These are phyloP conservation scores for Cinclus cinclus DNA, from an alignment of 2,113 vertebrate species.

Conservation along the genomic window DNA sequence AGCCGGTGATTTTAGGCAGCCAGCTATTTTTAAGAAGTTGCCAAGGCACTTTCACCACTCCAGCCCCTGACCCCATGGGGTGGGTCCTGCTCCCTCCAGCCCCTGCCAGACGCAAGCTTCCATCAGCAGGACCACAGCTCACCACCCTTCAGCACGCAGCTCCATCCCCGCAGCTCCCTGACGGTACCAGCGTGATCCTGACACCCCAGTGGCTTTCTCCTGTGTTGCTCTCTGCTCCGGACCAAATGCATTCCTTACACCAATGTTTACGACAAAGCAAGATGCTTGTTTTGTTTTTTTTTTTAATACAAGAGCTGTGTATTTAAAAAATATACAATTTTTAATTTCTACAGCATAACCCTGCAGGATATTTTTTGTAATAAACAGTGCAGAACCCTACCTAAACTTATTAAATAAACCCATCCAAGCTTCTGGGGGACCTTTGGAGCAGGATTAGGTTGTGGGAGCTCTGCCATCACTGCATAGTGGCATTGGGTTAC, in stretches of 20 bases:
- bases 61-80: not conserved
- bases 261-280: slow-evolving; percentile 38
- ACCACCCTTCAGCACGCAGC: not conserved
- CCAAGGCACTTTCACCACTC: not conserved
- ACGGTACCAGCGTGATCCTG: not conserved
- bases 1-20: not conserved
- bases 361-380: slow-evolving; percentile 23
- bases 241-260: slow-evolving; percentile 18
- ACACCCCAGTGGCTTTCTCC: slow-evolving; percentile 4
- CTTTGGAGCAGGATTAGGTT: not conserved
- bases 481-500: not conserved
- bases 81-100: not conserved
- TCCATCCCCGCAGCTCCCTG: not conserved
- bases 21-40: not conserved
- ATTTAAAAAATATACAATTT: slow-evolving; percentile 68
- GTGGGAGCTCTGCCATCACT: not conserved
- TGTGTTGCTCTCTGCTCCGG: not conserved
- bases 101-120: not conserved
- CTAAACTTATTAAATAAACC: not conserved
- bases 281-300: not conserved
- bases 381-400: not conserved
- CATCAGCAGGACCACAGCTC: not conserved
- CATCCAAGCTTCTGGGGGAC: not conserved
- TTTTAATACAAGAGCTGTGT: slow-evolving; percentile 50
- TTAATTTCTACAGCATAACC: slow-evolving; percentile 45